A percentile compares a stretch with the other conserved stretches of the same genome.
These are phyloP conservation scores for Pyralis farinalis DNA, from an alignment of 2,888 invertebrate species.

Conservation along the genomic window DNA sequence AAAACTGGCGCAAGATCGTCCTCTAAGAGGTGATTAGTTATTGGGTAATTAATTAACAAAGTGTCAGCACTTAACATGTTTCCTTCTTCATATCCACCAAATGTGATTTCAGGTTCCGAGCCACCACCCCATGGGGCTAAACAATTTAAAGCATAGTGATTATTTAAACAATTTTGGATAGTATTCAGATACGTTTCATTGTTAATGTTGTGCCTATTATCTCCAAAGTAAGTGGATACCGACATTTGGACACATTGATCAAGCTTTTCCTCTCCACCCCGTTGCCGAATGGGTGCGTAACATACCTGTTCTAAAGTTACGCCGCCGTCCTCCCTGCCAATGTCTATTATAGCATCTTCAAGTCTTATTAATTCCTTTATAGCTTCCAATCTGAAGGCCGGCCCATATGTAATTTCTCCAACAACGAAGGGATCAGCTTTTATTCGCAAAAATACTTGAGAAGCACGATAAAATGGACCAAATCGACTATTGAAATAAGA, in stretches of 20 bases:
- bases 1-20: slow-evolving; percentile 80
- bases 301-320: slow-evolving; percentile 84
- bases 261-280: slow-evolving; percentile 75
- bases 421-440: slow-evolving; percentile 58
- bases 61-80: slow-evolving; percentile 68
- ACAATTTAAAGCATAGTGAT: slow-evolving; percentile 79
- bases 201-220: slow-evolving; percentile 74
- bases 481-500: slow-evolving; percentile 94
- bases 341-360: slow-evolving; percentile 84
- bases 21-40: slow-evolving; percentile 84
- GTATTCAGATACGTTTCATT: slow-evolving; percentile 54
- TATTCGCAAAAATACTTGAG: slow-evolving; percentile 92
- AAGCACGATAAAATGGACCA: slow-evolving; percentile 92
- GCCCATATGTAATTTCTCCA: slow-evolving; percentile 84
- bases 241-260: slow-evolving; percentile 91
- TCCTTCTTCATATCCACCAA: slow-evolving; percentile 86
- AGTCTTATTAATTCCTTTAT: slow-evolving; percentile 85
- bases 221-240: slow-evolving; percentile 89
- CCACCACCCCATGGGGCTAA: slow-evolving; percentile 94
- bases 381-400: slow-evolving; percentile 89
- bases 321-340: slow-evolving; percentile 77
- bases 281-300: slow-evolving; percentile 89
- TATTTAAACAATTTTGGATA: slow-evolving; percentile 63
- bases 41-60: slow-evolving; percentile 89
- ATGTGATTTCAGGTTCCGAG: slow-evolving; percentile 89